Evolutionary conservation across 2,797 vertebrate species (phyloP).

Genomic region (Psittacula derbiana): DNA sequence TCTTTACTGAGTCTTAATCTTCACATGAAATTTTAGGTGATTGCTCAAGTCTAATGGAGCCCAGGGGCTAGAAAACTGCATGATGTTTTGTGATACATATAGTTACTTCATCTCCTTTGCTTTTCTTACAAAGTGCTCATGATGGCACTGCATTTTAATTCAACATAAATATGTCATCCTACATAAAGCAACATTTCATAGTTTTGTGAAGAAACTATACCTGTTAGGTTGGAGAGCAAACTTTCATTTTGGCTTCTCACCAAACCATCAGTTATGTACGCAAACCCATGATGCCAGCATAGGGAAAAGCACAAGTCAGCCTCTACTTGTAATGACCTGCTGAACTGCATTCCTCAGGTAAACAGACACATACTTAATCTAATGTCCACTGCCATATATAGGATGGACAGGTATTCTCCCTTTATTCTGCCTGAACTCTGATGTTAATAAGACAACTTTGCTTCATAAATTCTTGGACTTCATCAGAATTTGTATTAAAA

Average conservation of each 20-base stretch:
- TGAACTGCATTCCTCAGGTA: neutral
- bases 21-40: neutral
- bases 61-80: neutral
- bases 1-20: neutral
- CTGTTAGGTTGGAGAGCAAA: neutral
- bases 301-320: neutral
- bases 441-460: neutral
- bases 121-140: neutral
- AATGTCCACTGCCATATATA: neutral
- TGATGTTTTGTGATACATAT: neutral
- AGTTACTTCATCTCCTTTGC: neutral
- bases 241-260: neutral
- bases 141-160: neutral
- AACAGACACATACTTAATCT: neutral
- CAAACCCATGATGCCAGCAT: neutral
- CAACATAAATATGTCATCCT: neutral
- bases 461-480: neutral
- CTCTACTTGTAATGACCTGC: neutral
- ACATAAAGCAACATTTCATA: neutral
- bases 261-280: neutral
- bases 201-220: neutral
- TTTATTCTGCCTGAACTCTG: neutral
- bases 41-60: neutral
- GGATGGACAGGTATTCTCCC: neutral
- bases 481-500: neutral